These are phyloP conservation scores for Perognathus longimembris DNA, from an alignment of 2,113 vertebrate genomes.

Conservation along the genomic window DNA sequence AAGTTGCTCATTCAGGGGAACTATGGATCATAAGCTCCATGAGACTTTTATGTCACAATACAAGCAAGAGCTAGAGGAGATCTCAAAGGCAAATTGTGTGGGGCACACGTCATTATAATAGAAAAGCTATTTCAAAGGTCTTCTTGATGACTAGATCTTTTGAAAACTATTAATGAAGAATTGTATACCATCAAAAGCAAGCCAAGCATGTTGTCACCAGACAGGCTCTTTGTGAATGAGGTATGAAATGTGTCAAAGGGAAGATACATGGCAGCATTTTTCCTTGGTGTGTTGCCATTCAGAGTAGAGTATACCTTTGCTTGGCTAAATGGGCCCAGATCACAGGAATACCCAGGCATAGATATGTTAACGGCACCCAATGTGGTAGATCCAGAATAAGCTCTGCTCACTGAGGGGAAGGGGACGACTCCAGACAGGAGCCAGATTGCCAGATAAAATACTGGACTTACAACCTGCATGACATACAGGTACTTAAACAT, in stretches of 20 bases:
- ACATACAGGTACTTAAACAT: background rate
- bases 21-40: constrained; percentile 34
- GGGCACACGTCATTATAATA: background rate
- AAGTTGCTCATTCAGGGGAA: constrained; percentile 20
- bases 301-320: background rate
- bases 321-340: background rate
- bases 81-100: constrained; percentile 49
- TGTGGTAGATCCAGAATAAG: background rate
- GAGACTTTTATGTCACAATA: background rate
- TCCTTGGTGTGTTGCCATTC: background rate
- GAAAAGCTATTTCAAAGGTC: constrained; percentile 50
- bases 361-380: background rate
- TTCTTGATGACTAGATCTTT: constrained; percentile 39
- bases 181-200: constrained; percentile 57
- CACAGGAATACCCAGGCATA: background rate
- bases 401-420: background rate
- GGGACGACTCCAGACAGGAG: background rate
- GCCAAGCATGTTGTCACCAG: background rate
- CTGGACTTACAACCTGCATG: background rate
- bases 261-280: background rate
- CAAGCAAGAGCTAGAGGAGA: background rate
- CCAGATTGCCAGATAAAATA: background rate
- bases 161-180: background rate
- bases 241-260: background rate
- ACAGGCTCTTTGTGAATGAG: background rate